Evolutionary conservation across 2,113 vertebrate genomes (phyloP).

Genomic region (Macaca fascicularis): T2T-MFA8v1.1 NC_088378.1:86344001-86344500

Average conservation of each 20-base stretch:
- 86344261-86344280: neutral
- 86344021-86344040: no score
- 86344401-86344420: neutral
- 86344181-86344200: neutral
- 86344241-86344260: neutral
- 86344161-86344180: neutral
- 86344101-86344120: no score
- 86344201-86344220: neutral
- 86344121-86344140: neutral
- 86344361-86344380: neutral
- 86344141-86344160: neutral
- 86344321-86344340: neutral
- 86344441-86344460: neutral
- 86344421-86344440: neutral
- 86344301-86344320: neutral
- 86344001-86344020: no score
- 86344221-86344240: neutral
- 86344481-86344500: neutral
- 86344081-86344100: no score
- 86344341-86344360: neutral
- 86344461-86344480: neutral
- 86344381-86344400: neutral
- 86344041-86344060: no score
- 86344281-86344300: neutral
- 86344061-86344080: no score